Base-by-base conservation (phyloP, 2,888 invertebrate genomes). In the Eucera pruinosa region DNA sequence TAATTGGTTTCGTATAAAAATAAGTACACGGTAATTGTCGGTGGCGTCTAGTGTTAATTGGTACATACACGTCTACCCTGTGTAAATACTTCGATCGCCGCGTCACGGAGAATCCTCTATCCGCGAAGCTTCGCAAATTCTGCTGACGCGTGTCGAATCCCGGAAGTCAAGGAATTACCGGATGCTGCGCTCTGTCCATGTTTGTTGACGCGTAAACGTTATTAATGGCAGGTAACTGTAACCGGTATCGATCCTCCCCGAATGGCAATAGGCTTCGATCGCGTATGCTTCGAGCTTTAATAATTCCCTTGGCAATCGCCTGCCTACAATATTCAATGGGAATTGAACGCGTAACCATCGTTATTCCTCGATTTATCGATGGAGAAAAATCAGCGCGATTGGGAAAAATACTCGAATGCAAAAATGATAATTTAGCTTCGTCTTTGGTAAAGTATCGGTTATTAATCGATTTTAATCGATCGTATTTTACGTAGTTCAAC, bases 181-280 rank as follows among this genome's bases (percentile, higher is more conserved):
- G 48, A 41, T 55, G 30, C 48, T 25, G 3, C 25, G 4, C 27
- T 23, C 36, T n/a, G 54, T 54, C 20, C 20, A 36, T 33, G 70
- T 55, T 66, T 48, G 67, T 66, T 41, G 48, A 70, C 66, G 55
- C 55, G 55, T 11, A 39, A 15, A 2, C 48, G 55, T 70, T 70
- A 70, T 70, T 66, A 48, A 55, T 33, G 70, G 41, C n/a, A 41
- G 39, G 20, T 48, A 55, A 30, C 39, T 25, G 47, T 64, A 20
- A 33, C 15, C 11, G 11, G 54, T 48, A 66, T 70, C 67, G 67
- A 70, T 55, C 20, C 36, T 20, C 15, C 2, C n/a, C 48, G 20
- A 30, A 57, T 43, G 18, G 58, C 27, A 27, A 45, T 30, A 36
- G 43, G 15, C 1, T 2, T 55, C 54, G 54, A 70, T 64, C 45